These are phyloP conservation scores for Taeniopygia guttata DNA, from an alignment of 2,797 vertebrate species.

Conservation along the genomic window DNA sequence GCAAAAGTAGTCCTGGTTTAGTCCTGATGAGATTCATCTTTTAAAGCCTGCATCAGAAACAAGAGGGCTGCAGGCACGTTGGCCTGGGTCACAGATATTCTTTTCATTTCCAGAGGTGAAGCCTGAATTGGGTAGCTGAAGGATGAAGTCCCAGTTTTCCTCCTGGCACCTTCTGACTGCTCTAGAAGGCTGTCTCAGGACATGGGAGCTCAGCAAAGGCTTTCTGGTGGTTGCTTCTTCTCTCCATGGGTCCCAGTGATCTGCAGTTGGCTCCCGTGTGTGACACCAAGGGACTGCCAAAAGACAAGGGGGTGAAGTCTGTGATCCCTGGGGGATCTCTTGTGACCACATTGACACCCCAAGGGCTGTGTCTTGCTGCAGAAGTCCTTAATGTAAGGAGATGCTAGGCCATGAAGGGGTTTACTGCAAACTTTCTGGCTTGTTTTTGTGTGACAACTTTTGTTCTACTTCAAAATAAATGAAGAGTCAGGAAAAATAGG, in stretches of 20 bases:
- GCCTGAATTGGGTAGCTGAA: neutral
- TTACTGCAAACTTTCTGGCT: neutral
- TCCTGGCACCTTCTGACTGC: neutral
- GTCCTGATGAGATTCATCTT: neutral
- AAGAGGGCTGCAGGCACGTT: neutral
- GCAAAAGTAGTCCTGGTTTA: neutral
- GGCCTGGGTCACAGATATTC: neutral
- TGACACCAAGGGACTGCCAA: neutral
- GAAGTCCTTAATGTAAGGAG: neutral
- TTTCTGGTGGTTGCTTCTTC: neutral
- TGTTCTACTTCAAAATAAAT: neutral
- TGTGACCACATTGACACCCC: neutral
- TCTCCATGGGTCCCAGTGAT: neutral
- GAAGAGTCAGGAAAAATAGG: neutral
- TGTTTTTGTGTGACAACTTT: neutral
- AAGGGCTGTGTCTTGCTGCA: neutral
- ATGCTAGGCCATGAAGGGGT: neutral
- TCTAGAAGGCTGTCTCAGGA: neutral
- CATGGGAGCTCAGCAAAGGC: neutral
- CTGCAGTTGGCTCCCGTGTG: neutral
- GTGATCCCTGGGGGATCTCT: neutral
- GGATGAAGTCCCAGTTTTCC: neutral
- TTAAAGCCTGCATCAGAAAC: neutral
- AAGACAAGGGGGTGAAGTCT: neutral
- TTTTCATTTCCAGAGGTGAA: neutral